A percentile compares a stretch with the other conserved stretches of the same genome.
phyloP scores from a whole-genome alignment of 2,797 vertebrate genomes.

The Babyrousa celebensis region DNA sequence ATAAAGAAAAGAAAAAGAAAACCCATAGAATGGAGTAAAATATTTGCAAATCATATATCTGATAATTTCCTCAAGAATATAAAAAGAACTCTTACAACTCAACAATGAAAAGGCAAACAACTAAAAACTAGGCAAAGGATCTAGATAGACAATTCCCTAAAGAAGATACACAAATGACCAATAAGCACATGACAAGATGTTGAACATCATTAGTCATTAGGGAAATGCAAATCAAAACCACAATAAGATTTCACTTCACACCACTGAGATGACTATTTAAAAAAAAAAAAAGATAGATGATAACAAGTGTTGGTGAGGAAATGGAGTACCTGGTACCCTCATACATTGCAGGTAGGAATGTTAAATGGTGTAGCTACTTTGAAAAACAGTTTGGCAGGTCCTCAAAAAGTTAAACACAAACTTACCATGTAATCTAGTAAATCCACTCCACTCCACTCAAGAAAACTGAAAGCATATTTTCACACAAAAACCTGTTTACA shows the following conservation, averaged over 20 bases:
- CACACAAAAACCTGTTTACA: not conserved
- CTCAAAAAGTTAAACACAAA: not conserved
- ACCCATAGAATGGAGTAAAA: constrained; percentile 8
- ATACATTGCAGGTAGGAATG: not conserved
- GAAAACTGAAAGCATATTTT: not conserved
- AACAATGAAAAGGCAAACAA: not conserved
- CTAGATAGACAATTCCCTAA: not conserved
- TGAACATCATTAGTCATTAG: constrained; percentile 20
- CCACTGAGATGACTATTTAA: not conserved
- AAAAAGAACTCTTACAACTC: constrained; percentile 46
- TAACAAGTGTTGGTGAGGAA: not conserved
- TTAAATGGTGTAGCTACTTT: constrained; percentile 6
- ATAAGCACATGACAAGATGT: not conserved
- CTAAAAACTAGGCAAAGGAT: constrained; percentile 29
- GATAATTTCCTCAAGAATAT: not conserved
- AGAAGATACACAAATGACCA: constrained; percentile 27
- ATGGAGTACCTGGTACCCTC: not conserved
- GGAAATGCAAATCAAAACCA: constrained; percentile 61
- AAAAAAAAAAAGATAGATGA: constrained; percentile 3
- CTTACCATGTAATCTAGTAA: not conserved
- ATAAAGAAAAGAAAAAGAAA: not conserved
- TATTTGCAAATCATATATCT: not conserved
- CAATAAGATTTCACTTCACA: not conserved
- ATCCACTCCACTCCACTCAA: not conserved
- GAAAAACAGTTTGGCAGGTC: constrained; percentile 28